Evolutionary conservation across 2,113 vertebrate genomes (phyloP).

Genomic region (Odocoileus hemionus): DNA sequence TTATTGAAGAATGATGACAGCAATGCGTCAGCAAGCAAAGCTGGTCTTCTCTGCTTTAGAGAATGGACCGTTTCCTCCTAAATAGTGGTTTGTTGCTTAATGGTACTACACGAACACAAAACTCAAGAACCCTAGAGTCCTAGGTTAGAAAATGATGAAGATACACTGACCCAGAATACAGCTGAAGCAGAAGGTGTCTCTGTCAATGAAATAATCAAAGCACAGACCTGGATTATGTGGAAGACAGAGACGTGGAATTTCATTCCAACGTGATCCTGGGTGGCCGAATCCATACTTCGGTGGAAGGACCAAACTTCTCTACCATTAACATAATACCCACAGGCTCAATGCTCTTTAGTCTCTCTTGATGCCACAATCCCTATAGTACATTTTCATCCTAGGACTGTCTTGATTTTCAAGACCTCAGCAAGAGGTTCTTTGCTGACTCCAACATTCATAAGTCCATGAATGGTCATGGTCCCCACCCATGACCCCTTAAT

Average conservation of each 20-base stretch:
- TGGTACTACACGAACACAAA: slow-evolving; percentile 37
- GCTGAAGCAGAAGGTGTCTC: background rate
- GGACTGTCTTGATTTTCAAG: background rate
- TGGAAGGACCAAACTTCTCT: background rate
- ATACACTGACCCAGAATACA: background rate
- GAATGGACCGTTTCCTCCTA: slow-evolving; percentile 34
- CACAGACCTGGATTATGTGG: background rate
- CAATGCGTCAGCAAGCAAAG: slow-evolving; percentile 61
- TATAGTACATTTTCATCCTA: background rate
- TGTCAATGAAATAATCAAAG: background rate
- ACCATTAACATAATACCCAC: background rate
- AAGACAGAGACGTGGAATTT: background rate
- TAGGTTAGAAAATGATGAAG: background rate
- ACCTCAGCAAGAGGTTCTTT: background rate
- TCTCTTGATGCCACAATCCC: background rate
- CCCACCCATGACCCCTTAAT: background rate
- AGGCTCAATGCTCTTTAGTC: background rate
- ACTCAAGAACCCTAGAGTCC: background rate
- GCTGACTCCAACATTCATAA: background rate
- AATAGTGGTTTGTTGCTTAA: slow-evolving; percentile 44
- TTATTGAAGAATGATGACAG: slow-evolving; percentile 74
- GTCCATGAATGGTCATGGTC: fast-evolving
- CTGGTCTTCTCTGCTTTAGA: background rate
- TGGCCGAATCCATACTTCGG: background rate
- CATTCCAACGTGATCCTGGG: background rate